Base-by-base conservation (phyloP, 1,140 invertebrate genomes). In the Megathymus violae region DNA sequence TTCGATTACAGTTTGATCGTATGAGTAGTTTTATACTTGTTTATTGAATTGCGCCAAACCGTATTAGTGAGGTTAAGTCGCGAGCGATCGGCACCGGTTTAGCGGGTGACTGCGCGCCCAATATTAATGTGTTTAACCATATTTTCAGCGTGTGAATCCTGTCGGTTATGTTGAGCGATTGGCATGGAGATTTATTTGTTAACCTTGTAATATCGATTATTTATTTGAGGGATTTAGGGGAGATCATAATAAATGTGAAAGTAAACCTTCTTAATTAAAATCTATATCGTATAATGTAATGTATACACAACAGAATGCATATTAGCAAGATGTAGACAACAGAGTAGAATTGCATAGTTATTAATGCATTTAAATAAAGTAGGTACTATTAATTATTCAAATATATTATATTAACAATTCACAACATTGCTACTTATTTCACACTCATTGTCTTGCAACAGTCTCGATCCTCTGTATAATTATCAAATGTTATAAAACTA, bases 1-100 rank as follows among this genome's bases (percentile, higher is more conserved):
- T 64, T 59, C 63, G 54, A 60, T 65, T 65, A 65, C 63, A 52
- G 52, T 62, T 64, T 51, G 48, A 48, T 48, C 64, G 56, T 61
- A 43, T 40, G 64, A 54, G 41, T 61, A 61, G 56, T 48, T 54
- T 59, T 54, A 51, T 44, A 58, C 40, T 58, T 44, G 52, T 58
- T 58, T 58, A 58, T 44, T 58, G 25, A n/a, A 40, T 58, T 58
- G 52, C 25, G 25, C 51, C 14, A 43, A 34, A 34, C 25, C 51
- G 51, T 58, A 58, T 58, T 58, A 58, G 40, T 58, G 52, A 58
- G 22, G 52, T 58, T 43, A 58, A 58, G 10, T 34, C 51, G 40
- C 14, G 51, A 27, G n/a, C 19, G 50, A 22, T n/a, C n/a, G 4
- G 14, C 1, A 4, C 6, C 16, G 52, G 31, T 58, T 44, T 44